Evolutionary conservation across 1,140 invertebrate species (phyloP), one percentile per base, ranked within the genome.

Genomic region (Chironomus tepperi): DNA sequence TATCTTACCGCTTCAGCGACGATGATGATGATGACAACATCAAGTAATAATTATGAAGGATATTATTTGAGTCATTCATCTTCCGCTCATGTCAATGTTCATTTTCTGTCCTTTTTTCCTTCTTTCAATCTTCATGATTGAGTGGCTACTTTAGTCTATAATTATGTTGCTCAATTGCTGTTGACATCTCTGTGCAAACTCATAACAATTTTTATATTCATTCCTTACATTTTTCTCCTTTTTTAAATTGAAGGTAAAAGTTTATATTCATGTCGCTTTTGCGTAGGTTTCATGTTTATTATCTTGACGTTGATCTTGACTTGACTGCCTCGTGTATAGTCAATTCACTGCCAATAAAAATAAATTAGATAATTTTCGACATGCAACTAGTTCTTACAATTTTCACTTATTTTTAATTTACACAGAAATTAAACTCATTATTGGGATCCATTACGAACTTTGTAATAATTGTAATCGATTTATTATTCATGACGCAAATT

Each of bases 241-340:
- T 21, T 21, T 9, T 9, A 21, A 70, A 70, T 5, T 57, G 47
- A 57, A 57, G 19, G 16, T 19, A 70, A 70, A 70, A 70, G 65
- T 70, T 70, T 70, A 70, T 70, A 70, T 70, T 70, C 6, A 70
- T 19, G 65, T 70, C 65, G 65, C 19, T 19, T 16, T 18, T 70
- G 65, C 16, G 65, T 70, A 70, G 65, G 65, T 70, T 70, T 70
- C 65, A 70, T 70, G 65, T 70, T 70, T 70, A 70, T 70, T 70
- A 70, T 70, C 65, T 70, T 70, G 19, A 57, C 43, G 47, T 57
- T 57, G 47, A 57, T 57, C 47, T 70, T 70, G 16, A 70, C 16
- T 19, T 70, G 65, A 70, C 19, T 21, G 65, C 65, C 65, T 70
- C 47, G 47, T 57, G 65, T 70, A 21, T 70, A 70, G 65, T 70